Conservation (phyloP, 2,113 vertebrate genomes). For the Eublepharis macularius region DNA sequence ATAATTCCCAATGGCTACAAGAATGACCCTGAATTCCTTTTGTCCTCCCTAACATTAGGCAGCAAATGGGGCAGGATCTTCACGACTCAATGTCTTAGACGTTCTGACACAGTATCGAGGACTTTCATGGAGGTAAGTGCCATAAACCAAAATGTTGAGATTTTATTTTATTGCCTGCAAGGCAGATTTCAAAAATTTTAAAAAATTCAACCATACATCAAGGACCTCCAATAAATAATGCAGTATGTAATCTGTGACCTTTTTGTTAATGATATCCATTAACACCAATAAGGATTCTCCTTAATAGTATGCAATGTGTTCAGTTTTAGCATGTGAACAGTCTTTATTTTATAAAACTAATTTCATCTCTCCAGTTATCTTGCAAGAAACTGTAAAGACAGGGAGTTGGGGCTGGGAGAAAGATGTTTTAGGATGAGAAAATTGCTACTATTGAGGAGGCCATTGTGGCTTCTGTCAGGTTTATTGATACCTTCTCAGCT, state of each 20-base stretch:
- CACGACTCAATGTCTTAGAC: slow-evolving; percentile 33
- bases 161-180: not conserved
- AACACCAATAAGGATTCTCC: not conserved
- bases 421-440: no score
- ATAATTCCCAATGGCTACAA: no score
- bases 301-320: not conserved
- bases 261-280: not conserved
- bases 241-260: not conserved
- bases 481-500: no score
- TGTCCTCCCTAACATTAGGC: slow-evolving; percentile 61
- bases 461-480: no score
- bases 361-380: no score
- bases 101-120: slow-evolving; percentile 77
- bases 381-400: no score
- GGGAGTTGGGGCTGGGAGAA: no score
- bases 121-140: slow-evolving; percentile 79
- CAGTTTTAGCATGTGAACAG: not conserved
- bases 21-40: not conserved
- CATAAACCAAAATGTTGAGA: not conserved
- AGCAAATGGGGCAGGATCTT: slow-evolving; percentile 75
- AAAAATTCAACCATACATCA: no score
- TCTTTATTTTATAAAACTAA: not conserved
- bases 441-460: no score
- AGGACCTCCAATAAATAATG: no score
- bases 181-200: no score